Evolutionary conservation across 2,113 vertebrate species (phyloP).

Genomic region (Elaphurus davidianus): DNA sequence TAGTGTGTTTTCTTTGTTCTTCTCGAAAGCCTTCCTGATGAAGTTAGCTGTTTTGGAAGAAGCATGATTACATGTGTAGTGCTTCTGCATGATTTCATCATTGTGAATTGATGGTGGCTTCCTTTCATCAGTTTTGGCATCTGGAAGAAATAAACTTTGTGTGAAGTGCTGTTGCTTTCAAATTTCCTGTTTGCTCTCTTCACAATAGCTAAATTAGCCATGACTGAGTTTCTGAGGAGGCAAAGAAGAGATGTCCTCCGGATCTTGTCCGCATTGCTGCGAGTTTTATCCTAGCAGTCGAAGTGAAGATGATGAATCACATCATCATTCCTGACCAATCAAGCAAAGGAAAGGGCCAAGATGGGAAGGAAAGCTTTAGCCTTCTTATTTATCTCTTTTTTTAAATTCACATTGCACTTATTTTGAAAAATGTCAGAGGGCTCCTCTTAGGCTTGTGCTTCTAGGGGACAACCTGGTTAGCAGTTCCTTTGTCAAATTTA

Average conservation of each 20-base stretch:
- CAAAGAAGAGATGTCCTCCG: background rate
- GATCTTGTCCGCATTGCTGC: conserved; percentile 55
- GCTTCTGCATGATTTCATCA: conserved; percentile 6
- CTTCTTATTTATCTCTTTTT: background rate
- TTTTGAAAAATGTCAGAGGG: conserved; percentile 51
- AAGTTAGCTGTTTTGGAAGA: background rate
- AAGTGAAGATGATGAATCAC: conserved; percentile 77
- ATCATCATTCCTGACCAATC: conserved; percentile 74
- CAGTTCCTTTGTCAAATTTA: background rate
- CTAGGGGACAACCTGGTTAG: background rate
- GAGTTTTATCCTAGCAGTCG: conserved; percentile 70
- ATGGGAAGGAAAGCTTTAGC: conserved; percentile 36
- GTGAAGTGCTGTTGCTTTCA: conserved; percentile 16
- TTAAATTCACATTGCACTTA: background rate
- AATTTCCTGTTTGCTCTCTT: conserved; percentile 3
- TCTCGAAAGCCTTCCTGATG: background rate
- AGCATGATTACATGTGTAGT: background rate
- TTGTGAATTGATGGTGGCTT: background rate
- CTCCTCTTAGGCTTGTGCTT: background rate
- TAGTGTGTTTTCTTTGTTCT: background rate
- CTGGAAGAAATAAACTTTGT: background rate
- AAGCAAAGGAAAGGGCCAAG: conserved; percentile 65
- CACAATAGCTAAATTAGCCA: conserved; percentile 44
- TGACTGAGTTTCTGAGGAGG: conserved; percentile 30
- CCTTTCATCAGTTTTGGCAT: conserved; percentile 13